Percentiles rank a stretch among this genome's conserved stretches.
These are phyloP conservation scores for Eupithecia insigniata DNA, from an alignment of 2,888 invertebrate species.

Conservation along the genomic window DNA sequence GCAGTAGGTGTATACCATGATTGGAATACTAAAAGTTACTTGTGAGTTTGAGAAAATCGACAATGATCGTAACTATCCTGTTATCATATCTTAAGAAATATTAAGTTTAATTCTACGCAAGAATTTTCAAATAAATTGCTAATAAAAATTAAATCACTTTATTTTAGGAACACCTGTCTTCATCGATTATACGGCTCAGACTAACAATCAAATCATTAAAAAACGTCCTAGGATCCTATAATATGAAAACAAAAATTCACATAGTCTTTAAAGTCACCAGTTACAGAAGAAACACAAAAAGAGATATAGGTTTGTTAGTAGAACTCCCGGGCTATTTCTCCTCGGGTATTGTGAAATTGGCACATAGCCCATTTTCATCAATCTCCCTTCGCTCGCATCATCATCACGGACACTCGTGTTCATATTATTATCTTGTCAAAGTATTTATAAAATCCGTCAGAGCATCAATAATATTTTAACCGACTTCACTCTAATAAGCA, in stretches of 20 bases:
- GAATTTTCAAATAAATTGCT: background rate
- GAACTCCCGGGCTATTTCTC: background rate
- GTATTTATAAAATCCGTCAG: background rate
- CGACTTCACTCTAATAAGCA: background rate
- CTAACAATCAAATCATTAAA: background rate
- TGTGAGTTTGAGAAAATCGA: background rate
- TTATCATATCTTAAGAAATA: background rate
- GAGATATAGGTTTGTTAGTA: background rate
- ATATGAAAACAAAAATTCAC: background rate
- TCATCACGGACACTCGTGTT: background rate
- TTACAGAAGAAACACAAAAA: background rate
- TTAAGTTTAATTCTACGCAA: background rate
- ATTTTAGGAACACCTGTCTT: conserved; percentile 8
- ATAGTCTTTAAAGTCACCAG: background rate
- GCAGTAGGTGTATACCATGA: background rate
- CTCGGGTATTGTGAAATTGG: conserved; percentile 3
- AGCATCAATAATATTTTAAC: background rate
- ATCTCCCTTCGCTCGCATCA: background rate
- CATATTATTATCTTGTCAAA: background rate
- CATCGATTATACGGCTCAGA: background rate
- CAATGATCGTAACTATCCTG: background rate
- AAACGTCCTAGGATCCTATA: no score
- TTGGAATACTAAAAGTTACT: background rate
- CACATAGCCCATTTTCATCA: background rate
- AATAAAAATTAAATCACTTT: background rate